Percentiles rank a stretch among this genome's conserved stretches.
These are phyloP conservation scores for Panzeria rudis DNA, from an alignment of 2,888 invertebrate genomes.

Conservation along the genomic window DNA sequence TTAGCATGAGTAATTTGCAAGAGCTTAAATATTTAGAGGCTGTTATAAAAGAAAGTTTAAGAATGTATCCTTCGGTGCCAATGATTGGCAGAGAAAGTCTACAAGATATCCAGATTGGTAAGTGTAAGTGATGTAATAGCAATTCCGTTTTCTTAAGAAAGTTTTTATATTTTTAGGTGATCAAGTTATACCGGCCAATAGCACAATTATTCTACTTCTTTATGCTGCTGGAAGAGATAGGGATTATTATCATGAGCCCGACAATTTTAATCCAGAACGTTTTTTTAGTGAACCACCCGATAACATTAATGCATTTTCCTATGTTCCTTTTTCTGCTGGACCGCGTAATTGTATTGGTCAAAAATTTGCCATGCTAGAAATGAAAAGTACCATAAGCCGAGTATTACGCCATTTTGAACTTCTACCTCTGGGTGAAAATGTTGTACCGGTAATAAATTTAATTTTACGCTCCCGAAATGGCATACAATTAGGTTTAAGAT, in stretches of 20 bases:
- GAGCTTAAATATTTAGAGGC: constrained; percentile 85
- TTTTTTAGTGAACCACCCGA: constrained; percentile 82
- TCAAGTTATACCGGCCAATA: constrained; percentile 77
- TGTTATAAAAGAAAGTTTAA: constrained; percentile 87
- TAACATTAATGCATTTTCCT: constrained; percentile 82
- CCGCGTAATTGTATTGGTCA: constrained; percentile 85
- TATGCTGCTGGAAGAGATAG: constrained; percentile 78
- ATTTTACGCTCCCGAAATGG: constrained; percentile 78
- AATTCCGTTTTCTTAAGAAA: background rate
- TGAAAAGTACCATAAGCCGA: constrained; percentile 79
- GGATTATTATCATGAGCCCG: constrained; percentile 78
- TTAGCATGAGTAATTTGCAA: constrained; percentile 76
- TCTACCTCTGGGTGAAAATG: constrained; percentile 77
- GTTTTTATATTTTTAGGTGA: constrained; percentile 74
- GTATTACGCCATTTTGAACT: constrained; percentile 78
- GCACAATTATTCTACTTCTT: constrained; percentile 76
- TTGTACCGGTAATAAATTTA: constrained; percentile 75
- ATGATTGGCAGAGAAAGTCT: constrained; percentile 85
- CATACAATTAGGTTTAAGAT: constrained; percentile 77
- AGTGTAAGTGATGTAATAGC: constrained; percentile 29
- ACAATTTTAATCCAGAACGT: constrained; percentile 80
- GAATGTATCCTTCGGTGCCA: constrained; percentile 87
- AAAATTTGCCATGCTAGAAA: constrained; percentile 81
- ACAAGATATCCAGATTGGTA: constrained; percentile 85
- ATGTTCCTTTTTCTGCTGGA: constrained; percentile 86